Percentiles rank a stretch among this genome's conserved stretches.
Conservation (phyloP, 2,113 vertebrate genomes). For the Spea bombifrons region DNA sequence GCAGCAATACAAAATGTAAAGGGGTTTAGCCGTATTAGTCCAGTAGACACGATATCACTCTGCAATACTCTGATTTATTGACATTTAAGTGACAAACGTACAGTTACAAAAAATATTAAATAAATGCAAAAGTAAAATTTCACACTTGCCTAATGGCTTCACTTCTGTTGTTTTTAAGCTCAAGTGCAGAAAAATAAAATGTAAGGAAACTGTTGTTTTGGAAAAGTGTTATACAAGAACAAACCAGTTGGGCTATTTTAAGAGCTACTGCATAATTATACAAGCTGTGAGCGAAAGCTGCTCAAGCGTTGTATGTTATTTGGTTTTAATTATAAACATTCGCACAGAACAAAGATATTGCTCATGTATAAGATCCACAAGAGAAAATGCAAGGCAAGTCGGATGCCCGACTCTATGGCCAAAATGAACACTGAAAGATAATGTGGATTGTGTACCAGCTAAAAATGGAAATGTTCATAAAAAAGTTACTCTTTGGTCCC, state of each 20-base stretch:
- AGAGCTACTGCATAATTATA: conserved; percentile 14
- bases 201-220: neutral
- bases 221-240: neutral
- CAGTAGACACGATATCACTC: no score
- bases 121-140: no score
- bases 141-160: no score
- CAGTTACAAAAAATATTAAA: no score
- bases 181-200: neutral
- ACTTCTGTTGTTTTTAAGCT: no score
- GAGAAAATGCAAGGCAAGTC: conserved; percentile 15
- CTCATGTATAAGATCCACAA: conserved; percentile 26
- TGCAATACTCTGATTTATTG: no score
- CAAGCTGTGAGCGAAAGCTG: conserved; percentile 22
- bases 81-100: no score
- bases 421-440: conserved; percentile 19
- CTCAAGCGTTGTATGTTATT: conserved; percentile 20
- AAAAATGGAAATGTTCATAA: conserved; percentile 6
- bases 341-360: conserved; percentile 16
- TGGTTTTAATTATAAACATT: conserved; percentile 27
- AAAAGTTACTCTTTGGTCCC: neutral
- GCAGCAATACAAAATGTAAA: no score
- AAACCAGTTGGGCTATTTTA: conserved; percentile 1
- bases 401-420: neutral
- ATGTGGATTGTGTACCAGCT: conserved; percentile 11
- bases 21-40: no score